phyloP scores from a whole-genome alignment of 2,797 vertebrate genomes.

The Argya squamiceps region DNA sequence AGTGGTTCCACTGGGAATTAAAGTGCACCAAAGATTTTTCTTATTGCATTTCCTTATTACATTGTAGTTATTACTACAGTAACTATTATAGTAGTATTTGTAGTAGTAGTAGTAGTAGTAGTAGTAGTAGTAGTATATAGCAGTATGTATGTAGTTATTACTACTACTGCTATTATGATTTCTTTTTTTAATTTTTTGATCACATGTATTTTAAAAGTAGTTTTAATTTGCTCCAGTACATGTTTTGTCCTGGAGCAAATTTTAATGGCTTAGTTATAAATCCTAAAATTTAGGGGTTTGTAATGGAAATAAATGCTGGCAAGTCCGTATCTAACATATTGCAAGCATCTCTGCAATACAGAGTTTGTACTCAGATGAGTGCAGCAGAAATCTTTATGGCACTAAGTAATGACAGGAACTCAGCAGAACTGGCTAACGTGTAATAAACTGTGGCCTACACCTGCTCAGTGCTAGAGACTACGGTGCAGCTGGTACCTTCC shows the following conservation, averaged over 20 bases:
- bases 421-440: background rate
- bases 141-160: no score
- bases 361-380: background rate
- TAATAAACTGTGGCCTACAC: background rate
- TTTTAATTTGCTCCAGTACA: conserved; percentile 29
- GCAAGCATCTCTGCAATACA: background rate
- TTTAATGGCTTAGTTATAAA: conserved; percentile 40
- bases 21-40: background rate
- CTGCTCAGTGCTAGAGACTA: background rate
- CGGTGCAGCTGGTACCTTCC: background rate
- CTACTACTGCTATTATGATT: no score
- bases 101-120: no score
- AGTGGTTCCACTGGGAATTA: background rate
- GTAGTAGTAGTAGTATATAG: no score
- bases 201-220: background rate
- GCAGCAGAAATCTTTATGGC: background rate
- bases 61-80: background rate
- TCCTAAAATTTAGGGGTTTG: conserved; percentile 8
- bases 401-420: background rate
- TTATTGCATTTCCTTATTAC: background rate
- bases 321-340: background rate
- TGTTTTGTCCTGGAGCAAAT: background rate
- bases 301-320: conserved; percentile 37
- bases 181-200: background rate
- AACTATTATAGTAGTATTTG: no score